These are phyloP conservation scores for Anseranas semipalmata DNA, from an alignment of 2,113 vertebrate species.

Conservation along the genomic window DNA sequence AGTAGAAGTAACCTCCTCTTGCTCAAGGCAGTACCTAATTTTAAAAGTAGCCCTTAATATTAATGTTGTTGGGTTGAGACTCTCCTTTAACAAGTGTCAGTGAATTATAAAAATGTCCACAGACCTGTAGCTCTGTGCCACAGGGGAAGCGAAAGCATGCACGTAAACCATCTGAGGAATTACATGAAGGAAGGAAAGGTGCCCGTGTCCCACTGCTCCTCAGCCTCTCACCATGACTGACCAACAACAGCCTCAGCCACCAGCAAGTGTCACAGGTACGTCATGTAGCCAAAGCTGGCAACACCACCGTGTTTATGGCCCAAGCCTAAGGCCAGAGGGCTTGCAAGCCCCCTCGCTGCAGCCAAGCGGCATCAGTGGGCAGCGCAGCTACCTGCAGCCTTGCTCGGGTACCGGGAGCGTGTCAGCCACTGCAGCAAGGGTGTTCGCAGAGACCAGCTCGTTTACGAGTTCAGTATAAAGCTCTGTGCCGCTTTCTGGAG, in stretches of 20 bases:
- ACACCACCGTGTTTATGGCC: accelerated
- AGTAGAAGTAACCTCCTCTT: neutral
- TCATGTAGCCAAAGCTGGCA: neutral
- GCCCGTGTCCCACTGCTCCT: accelerated
- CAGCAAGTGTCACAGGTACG: accelerated
- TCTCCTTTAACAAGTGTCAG: neutral
- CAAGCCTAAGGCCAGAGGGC: neutral
- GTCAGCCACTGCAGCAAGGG: neutral
- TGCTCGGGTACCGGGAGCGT: neutral
- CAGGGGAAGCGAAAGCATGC: accelerated
- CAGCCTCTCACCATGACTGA: neutral
- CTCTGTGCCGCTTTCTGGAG: neutral
- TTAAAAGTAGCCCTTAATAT: neutral
- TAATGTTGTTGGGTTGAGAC: neutral
- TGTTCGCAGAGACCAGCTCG: neutral
- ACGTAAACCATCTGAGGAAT: neutral
- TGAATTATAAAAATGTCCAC: neutral
- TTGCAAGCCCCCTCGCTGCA: too few species aligned
- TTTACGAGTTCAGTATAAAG: neutral
- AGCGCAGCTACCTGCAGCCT: neutral
- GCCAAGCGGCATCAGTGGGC: too few species aligned
- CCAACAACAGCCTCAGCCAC: accelerated
- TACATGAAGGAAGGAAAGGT: neutral
- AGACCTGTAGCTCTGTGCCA: neutral
- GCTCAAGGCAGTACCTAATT: neutral